Conservation (phyloP, 2,888 invertebrate species). For the Nomada ruficornis region DNA sequence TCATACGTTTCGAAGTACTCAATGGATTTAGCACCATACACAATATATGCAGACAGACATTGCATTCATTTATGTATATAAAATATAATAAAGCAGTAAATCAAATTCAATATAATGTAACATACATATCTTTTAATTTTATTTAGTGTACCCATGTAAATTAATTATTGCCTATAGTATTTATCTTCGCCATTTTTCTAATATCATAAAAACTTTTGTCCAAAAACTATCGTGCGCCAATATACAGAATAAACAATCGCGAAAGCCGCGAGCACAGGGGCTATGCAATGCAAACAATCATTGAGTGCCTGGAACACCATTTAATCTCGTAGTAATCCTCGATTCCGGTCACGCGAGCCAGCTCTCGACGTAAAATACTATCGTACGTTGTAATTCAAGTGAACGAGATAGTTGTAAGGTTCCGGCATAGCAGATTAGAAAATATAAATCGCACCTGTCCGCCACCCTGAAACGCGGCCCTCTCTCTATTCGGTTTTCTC, state of each 20-base stretch:
- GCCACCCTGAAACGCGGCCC: constrained; percentile 9
- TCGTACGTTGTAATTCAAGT: constrained; percentile 50
- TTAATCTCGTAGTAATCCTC: constrained; percentile 50
- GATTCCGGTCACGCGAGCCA: constrained; percentile 49
- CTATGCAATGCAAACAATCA: constrained; percentile 30
- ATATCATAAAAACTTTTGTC: background rate
- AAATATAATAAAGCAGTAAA: too few relatives aligned
- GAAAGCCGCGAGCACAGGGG: background rate
- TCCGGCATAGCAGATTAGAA: constrained; percentile 52
- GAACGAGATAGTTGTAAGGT: constrained; percentile 53
- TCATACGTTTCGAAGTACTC: too few relatives aligned
- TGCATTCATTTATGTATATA: too few relatives aligned
- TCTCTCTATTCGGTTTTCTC: constrained; percentile 17
- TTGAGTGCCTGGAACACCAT: constrained; percentile 40
- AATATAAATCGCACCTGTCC: constrained; percentile 50
- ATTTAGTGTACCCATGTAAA: too few relatives aligned
- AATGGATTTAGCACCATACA: too few relatives aligned
- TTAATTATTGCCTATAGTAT: too few relatives aligned
- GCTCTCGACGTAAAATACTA: constrained; percentile 44
- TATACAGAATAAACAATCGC: constrained; percentile 9
- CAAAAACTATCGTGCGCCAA: background rate
- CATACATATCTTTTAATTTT: too few relatives aligned
- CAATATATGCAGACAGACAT: too few relatives aligned
- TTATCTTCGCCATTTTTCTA: too few relatives aligned
- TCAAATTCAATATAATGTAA: too few relatives aligned